Evolutionary conservation across 2,113 vertebrate genomes (phyloP), one percentile per base, ranked within the genome.

Genomic region (Progne subis): DNA sequence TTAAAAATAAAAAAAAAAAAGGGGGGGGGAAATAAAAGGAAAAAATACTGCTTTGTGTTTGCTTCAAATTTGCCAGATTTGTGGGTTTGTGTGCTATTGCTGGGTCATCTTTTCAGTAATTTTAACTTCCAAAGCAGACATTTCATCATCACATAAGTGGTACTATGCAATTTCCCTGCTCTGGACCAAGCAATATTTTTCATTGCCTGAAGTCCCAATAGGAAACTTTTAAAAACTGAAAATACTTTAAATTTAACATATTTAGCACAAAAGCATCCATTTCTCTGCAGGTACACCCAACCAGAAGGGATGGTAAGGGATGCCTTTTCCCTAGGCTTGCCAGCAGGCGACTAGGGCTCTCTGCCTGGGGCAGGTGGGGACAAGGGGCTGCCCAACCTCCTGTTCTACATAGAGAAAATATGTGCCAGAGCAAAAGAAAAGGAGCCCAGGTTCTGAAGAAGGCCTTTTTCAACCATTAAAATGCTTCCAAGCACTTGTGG

Each of bases 1-100:
- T 65, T 57, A 76, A 85, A 59, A 68, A 21, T 5, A 8, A 64
- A 25, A 15, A 9, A 64, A 25, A 12, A 5, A 5, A 15, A 6
- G 16, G 17, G 3, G 9, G 17, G 3, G 7, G 2, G 2, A 7
- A 12, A 24, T 1, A 3, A 14, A 28, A 28, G 0, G 2, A 31
- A 72, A 60, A 55, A 20, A 0, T 14, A 61, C 18, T 67, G 14
- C 28, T 67, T 70, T 55, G 4, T 60, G 16, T 70, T 77, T 86
- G 39, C 72, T 77, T 88, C 79, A 81, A 55, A 63, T 59, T n/a
- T 88, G 43, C 14, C 57, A 82, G 32, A 69, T 57, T 44, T 57
- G 37, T 82, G 39, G 7, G 7, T 52, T 67, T 49, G 28, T 41
- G n/a, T 88, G 56, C 31, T 67, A 61, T 44, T 9, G 0, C 55